phyloP scores from a whole-genome alignment of 2,797 vertebrate species.

The Chlorospingus flavigularis region DNA sequence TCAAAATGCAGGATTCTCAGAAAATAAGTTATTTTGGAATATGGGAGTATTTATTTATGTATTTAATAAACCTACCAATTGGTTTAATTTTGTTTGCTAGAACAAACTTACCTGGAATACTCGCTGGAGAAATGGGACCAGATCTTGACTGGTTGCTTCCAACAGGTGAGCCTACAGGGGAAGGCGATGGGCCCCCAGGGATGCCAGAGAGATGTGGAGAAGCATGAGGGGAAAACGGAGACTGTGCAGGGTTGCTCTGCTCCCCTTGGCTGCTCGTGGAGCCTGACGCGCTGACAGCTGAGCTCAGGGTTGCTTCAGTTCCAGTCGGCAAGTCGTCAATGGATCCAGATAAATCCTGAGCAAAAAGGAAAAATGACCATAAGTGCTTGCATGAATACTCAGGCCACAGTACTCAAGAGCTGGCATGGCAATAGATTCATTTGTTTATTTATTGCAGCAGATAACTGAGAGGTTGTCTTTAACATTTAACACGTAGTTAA shows the following conservation, averaged over 20 bases:
- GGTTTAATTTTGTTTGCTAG: neutral
- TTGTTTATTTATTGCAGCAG: neutral
- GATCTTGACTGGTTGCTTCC: slow-evolving; percentile 91
- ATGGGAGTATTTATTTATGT: neutral
- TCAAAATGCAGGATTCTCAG: neutral
- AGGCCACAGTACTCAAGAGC: neutral
- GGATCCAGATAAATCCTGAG: slow-evolving; percentile 93
- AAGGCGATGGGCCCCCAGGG: slow-evolving; percentile 89
- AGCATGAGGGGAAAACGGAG: slow-evolving; percentile 92
- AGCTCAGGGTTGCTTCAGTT: slow-evolving; percentile 89
- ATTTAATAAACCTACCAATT: neutral
- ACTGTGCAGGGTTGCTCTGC: slow-evolving; percentile 90
- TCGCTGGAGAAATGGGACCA: slow-evolving; percentile 91
- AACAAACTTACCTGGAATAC: slow-evolving; percentile 82
- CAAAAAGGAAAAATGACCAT: neutral
- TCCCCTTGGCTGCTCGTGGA: slow-evolving; percentile 92
- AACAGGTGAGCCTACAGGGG: slow-evolving; percentile 90
- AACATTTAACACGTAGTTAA: neutral
- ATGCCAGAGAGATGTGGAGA: slow-evolving; percentile 90
- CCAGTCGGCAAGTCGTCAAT: slow-evolving; percentile 95
- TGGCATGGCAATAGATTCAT: neutral
- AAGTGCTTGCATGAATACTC: neutral
- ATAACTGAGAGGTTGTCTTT: neutral
- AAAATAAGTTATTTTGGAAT: neutral
- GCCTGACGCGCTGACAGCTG: slow-evolving; percentile 83